Evolutionary conservation across 1,140 invertebrate species (phyloP).

Genomic region (Papilio polyxenes): DNA sequence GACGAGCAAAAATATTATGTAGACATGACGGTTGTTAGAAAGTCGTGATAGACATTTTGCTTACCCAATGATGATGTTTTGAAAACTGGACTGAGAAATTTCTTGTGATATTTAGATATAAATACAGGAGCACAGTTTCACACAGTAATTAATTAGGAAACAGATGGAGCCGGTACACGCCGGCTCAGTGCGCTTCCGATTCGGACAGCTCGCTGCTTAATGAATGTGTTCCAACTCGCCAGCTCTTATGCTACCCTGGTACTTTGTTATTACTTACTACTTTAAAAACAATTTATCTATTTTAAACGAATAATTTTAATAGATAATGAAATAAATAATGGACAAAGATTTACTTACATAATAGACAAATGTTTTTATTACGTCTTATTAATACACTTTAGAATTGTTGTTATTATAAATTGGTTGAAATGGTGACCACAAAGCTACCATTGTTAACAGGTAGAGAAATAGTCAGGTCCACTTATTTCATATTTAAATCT

Average conservation of each 20-base stretch:
- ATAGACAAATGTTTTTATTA: too few species aligned
- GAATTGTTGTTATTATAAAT: background rate
- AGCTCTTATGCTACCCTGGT: constrained; percentile 14
- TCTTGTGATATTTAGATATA: constrained; percentile 5
- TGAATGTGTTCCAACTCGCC: constrained; percentile 32
- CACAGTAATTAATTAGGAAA: constrained; percentile 26
- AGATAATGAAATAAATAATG: background rate
- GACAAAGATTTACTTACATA: too few species aligned
- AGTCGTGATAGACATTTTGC: background rate
- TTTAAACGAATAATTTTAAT: background rate
- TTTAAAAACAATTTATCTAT: background rate
- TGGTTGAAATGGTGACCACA: background rate
- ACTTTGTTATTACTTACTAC: background rate
- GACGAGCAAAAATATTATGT: background rate
- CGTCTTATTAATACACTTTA: too few species aligned
- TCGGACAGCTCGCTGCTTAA: constrained; percentile 23
- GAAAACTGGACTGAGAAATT: background rate
- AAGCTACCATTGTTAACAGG: background rate
- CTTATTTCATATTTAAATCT: background rate
- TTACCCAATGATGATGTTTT: background rate
- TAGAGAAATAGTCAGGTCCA: background rate
- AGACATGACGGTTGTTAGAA: background rate
- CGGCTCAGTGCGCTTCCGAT: constrained; percentile 16
- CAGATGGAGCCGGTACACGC: background rate
- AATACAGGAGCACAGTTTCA: constrained; percentile 11